Evolutionary conservation across 2,797 vertebrate genomes (phyloP), one percentile per base, ranked within the genome.

Genomic region (Enteromius mattozi): DNA sequence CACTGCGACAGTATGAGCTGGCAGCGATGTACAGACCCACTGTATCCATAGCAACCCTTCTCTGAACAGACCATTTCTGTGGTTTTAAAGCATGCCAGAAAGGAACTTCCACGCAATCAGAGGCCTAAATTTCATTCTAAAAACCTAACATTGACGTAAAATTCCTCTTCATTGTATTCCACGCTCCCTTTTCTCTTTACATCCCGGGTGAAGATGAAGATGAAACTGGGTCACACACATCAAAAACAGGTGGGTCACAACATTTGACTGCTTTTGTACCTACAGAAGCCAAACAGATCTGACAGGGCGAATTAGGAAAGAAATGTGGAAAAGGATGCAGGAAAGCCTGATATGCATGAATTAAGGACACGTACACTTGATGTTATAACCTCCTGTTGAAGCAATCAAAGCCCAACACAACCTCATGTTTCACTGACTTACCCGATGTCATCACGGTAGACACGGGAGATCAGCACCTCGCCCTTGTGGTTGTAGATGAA

Each of bases 401-500:
- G 56, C n/a, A 59, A 24, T 24, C 21, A 24, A 24, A 59, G 56
- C n/a, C n/a, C 56, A 24, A 24, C 49, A 19, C 54, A 24, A 59
- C 54, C 54, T 59, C 54, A 24, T 3, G n/a, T 12, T 4, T 4
- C 17, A 49, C n/a, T 0, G 16, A 70, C 97, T 97, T 93, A 98
- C 97, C 97, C 96, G 61, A 96, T 97, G 92, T 97, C 96, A 96
- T 97, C 96, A 49, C 96, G 93, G 92, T 97, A 97, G 87, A 97
- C 96, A 2, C 96, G 94, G 93, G 97, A 97, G 95, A 97, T 98
- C 91, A 97, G 93, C 92, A 97, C 96, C 94, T 96, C 96, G 91
- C 96, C 97, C 93, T 97, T 97, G 93, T 97, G 97, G 94, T 96
- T 97, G 93, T 97, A 97, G 92, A 97, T 96, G 94, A 97, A 97